Base-by-base conservation (phyloP, 2,113 vertebrate species). In the Dryoscopus gambensis region DNA sequence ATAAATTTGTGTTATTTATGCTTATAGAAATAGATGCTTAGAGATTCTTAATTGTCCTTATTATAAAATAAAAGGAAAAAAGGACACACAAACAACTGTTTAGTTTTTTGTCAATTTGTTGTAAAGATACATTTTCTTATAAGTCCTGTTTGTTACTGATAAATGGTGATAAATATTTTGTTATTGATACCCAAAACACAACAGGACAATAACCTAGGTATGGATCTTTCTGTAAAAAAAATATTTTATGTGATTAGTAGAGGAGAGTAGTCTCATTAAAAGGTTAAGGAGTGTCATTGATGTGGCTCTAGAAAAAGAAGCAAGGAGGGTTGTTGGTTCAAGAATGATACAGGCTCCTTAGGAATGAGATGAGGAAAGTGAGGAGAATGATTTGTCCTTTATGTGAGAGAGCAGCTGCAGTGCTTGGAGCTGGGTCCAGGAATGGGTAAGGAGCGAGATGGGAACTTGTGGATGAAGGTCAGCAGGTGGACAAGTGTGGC, bases 61-160 rank as follows among this genome's bases (percentile, higher is more conserved):
- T 17, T 50, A 20, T 64, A 89, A 83, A 93, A 53, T 9, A 28
- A 37, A 92, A 33, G 2, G 6, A 30, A 12, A 74, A 49, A 70
- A n/a, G 17, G 23, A n/a, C n/a, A n/a, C n/a, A n/a, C n/a, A n/a
- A n/a, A n/a, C 3, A 64, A 10, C 15, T 9, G 1, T 6, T 63
- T n/a, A 23, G 19, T 27, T 20, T 55, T 86, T 37, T 18, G 5
- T 52, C 28, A 39, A 52, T 77, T 60, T 77, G 8, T 52, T 56
- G 7, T 53, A n/a, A 78, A 53, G 8, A 31, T 57, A 50, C 7
- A n/a, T 10, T 70, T 69, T 53, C 31, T 50, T 80, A 2, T 52
- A 74, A 9, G 11, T 8, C 10, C n/a, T 74, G 19, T 69, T 91
- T 30, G 9, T 65, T 90, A 33, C 37, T 77, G 77, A 39, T 30